Evolutionary conservation across 2,797 vertebrate species (phyloP).

Genomic region (Malurus leucopterus): DNA sequence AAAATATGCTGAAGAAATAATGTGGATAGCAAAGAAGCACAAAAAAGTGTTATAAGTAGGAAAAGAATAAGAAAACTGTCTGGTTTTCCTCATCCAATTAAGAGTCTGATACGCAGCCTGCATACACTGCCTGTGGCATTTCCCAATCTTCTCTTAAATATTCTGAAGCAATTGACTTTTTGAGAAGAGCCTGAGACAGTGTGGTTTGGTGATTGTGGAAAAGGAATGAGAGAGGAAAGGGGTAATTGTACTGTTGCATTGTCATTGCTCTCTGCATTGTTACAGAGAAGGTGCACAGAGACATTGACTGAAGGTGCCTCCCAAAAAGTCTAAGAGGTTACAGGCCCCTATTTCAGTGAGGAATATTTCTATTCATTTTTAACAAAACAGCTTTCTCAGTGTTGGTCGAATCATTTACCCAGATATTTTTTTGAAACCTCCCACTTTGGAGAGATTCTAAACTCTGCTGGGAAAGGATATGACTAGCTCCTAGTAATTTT

Average conservation of each 20-base stretch:
- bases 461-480: background rate
- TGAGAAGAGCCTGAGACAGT: background rate
- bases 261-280: background rate
- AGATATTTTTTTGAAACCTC: background rate
- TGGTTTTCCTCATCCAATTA: background rate
- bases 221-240: background rate
- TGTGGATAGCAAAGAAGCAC: background rate
- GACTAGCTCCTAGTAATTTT: background rate
- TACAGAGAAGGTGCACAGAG: background rate
- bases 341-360: background rate
- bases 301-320: background rate
- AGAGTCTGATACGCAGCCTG: background rate
- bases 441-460: background rate
- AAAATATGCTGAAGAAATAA: background rate
- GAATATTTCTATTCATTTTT: background rate
- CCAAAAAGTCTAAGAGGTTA: background rate
- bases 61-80: background rate
- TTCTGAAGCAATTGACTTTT: background rate
- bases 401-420: rapidly evolving
- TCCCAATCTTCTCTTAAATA: background rate
- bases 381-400: background rate
- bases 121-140: background rate
- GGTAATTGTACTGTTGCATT: background rate
- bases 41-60: background rate
- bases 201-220: background rate